A percentile compares a stretch with the other conserved stretches of the same genome.
phyloP scores from a whole-genome alignment of 2,113 vertebrate genomes.

The Aplodontia rufa region DNA sequence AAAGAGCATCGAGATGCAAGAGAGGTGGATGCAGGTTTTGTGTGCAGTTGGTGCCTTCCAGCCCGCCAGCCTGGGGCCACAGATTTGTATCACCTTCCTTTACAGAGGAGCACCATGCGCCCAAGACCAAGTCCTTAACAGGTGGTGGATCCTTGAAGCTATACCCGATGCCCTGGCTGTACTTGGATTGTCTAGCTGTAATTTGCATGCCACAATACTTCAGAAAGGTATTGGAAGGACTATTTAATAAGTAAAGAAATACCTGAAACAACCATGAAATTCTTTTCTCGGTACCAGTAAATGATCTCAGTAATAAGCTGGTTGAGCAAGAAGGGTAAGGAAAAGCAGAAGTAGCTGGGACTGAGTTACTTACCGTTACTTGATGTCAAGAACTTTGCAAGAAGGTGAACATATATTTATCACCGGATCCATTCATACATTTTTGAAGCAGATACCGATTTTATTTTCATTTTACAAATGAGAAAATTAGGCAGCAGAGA shows the following conservation, averaged over 20 bases:
- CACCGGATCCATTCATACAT: neutral
- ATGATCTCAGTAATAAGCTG: neutral
- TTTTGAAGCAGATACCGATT: neutral
- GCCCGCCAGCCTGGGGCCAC: rapidly evolving
- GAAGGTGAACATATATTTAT: neutral
- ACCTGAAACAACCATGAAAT: neutral
- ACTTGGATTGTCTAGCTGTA: neutral
- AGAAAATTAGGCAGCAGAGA: neutral
- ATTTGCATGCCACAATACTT: neutral
- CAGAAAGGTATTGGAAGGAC: neutral
- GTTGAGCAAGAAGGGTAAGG: neutral
- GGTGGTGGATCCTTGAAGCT: too few relatives aligned
- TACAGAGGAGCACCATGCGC: neutral
- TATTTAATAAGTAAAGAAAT: neutral
- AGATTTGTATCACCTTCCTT: neutral
- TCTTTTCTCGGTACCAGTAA: neutral
- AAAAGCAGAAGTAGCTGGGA: neutral
- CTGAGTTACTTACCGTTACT: neutral
- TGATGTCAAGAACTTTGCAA: neutral
- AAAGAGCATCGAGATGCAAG: rapidly evolving
- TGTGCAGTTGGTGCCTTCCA: rapidly evolving
- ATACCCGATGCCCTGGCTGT: neutral
- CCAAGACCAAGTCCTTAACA: neutral
- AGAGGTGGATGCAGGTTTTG: rapidly evolving
- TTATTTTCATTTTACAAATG: neutral